Conservation (phyloP, 64 coral and sea anemone genomes). For the Porites australiensis region DNA sequence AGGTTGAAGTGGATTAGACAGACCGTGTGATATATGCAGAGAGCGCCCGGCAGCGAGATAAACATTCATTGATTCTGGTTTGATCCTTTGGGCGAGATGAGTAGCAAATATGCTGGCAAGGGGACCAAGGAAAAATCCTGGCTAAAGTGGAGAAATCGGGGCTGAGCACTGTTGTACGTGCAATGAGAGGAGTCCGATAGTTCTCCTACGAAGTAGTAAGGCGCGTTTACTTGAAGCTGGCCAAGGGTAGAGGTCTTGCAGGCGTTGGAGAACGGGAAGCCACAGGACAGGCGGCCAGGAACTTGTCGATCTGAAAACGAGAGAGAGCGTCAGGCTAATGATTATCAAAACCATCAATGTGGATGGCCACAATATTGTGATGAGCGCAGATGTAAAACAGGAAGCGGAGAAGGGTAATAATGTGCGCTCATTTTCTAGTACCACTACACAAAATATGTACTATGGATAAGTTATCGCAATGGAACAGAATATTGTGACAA, state of each 20-base stretch:
- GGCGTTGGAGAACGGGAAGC: slow-evolving; percentile 10
- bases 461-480: slow-evolving; percentile 40
- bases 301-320: slow-evolving; percentile 48
- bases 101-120: slow-evolving; percentile 19
- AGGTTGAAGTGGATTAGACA: neutral
- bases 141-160: slow-evolving; percentile 5
- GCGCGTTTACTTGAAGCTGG: slow-evolving; percentile 28
- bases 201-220: neutral
- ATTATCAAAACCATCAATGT: slow-evolving; percentile 22
- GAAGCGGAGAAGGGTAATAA: slow-evolving; percentile 40
- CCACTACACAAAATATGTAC: slow-evolving; percentile 24
- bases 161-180: neutral
- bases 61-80: slow-evolving; percentile 2
- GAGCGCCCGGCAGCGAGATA: slow-evolving; percentile 9
- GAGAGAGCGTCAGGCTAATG: slow-evolving; percentile 48
- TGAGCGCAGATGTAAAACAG: slow-evolving; percentile 30
- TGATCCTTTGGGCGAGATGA: slow-evolving; percentile 19
- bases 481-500: slow-evolving; percentile 44
- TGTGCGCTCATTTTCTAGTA: neutral
- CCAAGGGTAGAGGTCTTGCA: neutral
- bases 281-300: neutral
- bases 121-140: neutral
- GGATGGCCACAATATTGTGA: slow-evolving; percentile 39
- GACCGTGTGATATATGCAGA: neutral
- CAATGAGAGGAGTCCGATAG: slow-evolving; percentile 12